Percentiles rank a stretch among this genome's conserved stretches.
These are phyloP conservation scores for Gandaritis pyraliata DNA, from an alignment of 2,888 invertebrate species.

Conservation along the genomic window DNA sequence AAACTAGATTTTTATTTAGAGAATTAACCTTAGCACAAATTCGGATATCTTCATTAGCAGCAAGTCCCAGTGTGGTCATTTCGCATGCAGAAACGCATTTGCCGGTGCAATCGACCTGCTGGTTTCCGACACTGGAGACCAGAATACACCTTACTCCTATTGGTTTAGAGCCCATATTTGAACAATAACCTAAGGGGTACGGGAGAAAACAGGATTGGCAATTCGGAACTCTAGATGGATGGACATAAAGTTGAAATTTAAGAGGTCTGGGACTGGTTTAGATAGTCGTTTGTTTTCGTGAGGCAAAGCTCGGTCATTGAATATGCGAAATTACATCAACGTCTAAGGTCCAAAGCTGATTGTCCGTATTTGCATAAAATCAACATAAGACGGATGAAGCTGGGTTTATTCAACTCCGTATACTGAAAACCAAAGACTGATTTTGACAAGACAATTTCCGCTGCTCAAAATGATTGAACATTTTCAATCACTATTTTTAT, in stretches of 20 bases:
- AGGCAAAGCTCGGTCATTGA: constrained; percentile 34
- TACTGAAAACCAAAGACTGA: background rate
- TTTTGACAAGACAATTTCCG: no score
- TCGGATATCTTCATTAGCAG: constrained; percentile 52
- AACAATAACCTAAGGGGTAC: constrained; percentile 7
- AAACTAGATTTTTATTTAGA: no score
- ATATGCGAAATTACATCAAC: constrained; percentile 34
- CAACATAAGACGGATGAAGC: constrained; percentile 21
- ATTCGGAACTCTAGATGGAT: constrained; percentile 7
- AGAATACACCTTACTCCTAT: constrained; percentile 25
- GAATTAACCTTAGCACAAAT: constrained; percentile 38
- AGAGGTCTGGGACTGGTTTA: background rate
- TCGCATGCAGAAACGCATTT: constrained; percentile 61
- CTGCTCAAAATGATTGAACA: no score
- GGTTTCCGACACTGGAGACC: constrained; percentile 27
- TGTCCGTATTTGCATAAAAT: constrained; percentile 31
- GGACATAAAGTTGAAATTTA: constrained; percentile 20
- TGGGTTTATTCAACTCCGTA: constrained; percentile 2
- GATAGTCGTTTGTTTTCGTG: constrained; percentile 25
- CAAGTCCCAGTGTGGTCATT: constrained; percentile 55
- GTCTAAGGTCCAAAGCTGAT: constrained; percentile 33
- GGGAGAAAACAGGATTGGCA: background rate
- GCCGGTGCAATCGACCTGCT: constrained; percentile 60
- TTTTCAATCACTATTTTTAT: no score
- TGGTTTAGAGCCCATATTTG: constrained; percentile 27